A percentile compares a stretch with the other conserved stretches of the same genome.
phyloP scores from a whole-genome alignment of 2,113 vertebrate genomes.

The Malurus alboscapulatus region DNA sequence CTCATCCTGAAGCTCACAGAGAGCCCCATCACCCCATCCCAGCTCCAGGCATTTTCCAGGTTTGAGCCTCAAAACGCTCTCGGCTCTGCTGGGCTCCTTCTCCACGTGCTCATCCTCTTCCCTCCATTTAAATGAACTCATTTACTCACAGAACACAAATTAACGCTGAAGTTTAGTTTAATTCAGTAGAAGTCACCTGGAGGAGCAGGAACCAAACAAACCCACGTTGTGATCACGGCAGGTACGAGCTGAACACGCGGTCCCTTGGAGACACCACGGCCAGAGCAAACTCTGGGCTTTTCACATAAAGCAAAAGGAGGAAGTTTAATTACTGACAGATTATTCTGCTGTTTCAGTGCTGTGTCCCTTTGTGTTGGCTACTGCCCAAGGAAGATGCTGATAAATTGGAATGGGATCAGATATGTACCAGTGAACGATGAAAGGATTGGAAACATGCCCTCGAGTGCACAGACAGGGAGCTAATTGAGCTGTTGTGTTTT shows the following conservation, averaged over 20 bases:
- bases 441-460: slow-evolving; percentile 44
- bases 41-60: not conserved
- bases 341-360: not conserved
- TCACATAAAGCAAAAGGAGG: not conserved
- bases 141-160: not conserved
- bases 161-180: not conserved
- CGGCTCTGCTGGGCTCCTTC: rapidly evolving
- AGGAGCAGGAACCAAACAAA: not conserved
- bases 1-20: no score
- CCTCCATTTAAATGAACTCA: not conserved
- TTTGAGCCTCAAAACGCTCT: not conserved
- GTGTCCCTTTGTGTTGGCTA: slow-evolving; percentile 12
- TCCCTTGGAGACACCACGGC: not conserved
- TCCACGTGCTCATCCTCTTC: not conserved
- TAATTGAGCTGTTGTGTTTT: slow-evolving; percentile 54
- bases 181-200: not conserved
- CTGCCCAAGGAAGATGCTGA: slow-evolving; percentile 38
- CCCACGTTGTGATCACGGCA: not conserved
- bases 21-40: not conserved
- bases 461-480: not conserved
- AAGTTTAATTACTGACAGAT: slow-evolving; percentile 34
- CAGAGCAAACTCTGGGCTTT: not conserved
- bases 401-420: slow-evolving; percentile 56
- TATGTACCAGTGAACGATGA: slow-evolving; percentile 15
- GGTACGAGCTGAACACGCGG: not conserved